Evolutionary conservation across 2,888 invertebrate species (phyloP).

Genomic region (Diloba caeruleocephala): DNA sequence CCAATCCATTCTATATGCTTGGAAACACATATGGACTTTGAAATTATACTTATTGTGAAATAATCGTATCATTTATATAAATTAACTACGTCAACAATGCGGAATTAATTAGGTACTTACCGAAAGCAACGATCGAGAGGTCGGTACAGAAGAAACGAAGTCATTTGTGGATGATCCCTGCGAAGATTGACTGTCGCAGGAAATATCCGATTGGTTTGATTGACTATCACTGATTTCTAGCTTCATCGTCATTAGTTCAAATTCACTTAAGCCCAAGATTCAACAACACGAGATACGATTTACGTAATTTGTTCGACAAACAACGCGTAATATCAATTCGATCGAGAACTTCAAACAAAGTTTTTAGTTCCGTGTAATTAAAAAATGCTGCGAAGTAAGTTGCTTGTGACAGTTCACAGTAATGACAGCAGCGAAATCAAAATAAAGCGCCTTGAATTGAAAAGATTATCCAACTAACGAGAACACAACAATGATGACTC

Average conservation of each 20-base stretch:
- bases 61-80: constrained; percentile 13
- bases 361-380: constrained; percentile 64
- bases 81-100: neutral
- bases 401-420: constrained; percentile 77
- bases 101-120: constrained; percentile 65
- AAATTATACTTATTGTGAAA: constrained; percentile 8
- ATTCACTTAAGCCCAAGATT: constrained; percentile 57
- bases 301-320: constrained; percentile 67
- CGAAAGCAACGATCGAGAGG: constrained; percentile 76
- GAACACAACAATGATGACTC: constrained; percentile 82
- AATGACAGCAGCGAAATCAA: constrained; percentile 73
- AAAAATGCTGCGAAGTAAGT: constrained; percentile 66
- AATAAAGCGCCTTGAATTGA: constrained; percentile 67
- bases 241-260: constrained; percentile 88
- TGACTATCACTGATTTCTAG: constrained; percentile 89
- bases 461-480: constrained; percentile 70
- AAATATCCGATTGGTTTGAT: constrained; percentile 90
- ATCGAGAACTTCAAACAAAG: constrained; percentile 54
- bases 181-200: constrained; percentile 90
- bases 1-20: neutral
- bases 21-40: constrained; percentile 16
- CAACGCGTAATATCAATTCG: constrained; percentile 53
- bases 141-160: constrained; percentile 73
- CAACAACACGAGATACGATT: constrained; percentile 55
- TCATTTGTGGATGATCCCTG: constrained; percentile 89